Base-by-base conservation (phyloP, 1,140 invertebrate genomes). In the Whitmania pigra region DNA sequence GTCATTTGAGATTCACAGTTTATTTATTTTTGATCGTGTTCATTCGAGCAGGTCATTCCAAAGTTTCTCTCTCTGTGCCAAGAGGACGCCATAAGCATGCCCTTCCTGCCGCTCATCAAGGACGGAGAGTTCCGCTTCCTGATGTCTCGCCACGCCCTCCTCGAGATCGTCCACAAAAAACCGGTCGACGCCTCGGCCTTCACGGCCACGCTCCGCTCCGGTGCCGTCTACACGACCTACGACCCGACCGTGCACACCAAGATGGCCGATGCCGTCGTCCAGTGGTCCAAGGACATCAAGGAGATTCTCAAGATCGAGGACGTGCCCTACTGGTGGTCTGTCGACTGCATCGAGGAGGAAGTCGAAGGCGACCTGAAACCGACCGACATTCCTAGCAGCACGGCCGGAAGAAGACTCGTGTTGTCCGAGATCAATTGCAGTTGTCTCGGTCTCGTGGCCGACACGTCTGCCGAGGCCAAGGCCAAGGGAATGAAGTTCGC, bases 261-360 rank as follows among this genome's bases (percentile, higher is more conserved):
- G 22, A 71, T 74, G 70, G 73, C 71, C 11, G 66, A 74, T 18
- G 43, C 70, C 27, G 73, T 74, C 29, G 73, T 66, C 36, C 29
- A 68, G 63, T 74, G 73, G 73, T 67, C 73, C 25, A 20, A 67
- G 18, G 71, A 74, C 60, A 71, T 74, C 66, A 74, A 74, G 73
- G 53, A 67, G 6, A 72, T 68, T 29, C 29, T 74, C 55, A 72
- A 71, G 22, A 40, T 74, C 25, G 73, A 72, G 15, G 73, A 74
- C 53, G 53, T 72, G 17, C 73, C 73, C n/a, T 74, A 74, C 53
- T 74, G 73, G 73, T 74, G 73, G 73, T 74, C 73, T n/a, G 73
- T 74, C 22, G 73, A 74, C 67, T 74, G 73, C 60, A 74, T 74
- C 36, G 73, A 74, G 71, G 69, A 70, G 69, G 69, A 70, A 25